Conservation (phyloP, 2,113 vertebrate genomes). For the Pelecanoides urinatrix region DNA sequence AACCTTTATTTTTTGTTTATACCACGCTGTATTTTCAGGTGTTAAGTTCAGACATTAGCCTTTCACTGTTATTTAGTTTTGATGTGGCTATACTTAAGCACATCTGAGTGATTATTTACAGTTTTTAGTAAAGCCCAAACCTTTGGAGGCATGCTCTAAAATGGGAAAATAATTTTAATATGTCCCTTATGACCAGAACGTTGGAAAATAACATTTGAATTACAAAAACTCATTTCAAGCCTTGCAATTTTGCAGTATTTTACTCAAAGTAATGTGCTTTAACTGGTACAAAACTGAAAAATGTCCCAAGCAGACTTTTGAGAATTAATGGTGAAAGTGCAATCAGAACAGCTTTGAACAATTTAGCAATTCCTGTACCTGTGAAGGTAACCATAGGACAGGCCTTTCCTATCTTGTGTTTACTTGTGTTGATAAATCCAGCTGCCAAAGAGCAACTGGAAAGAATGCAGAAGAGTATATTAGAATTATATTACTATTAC, state of each 20-base stretch:
- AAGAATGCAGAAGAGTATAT: background rate
- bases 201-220: background rate
- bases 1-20: background rate
- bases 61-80: background rate
- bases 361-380: background rate
- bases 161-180: background rate
- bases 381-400: background rate
- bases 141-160: background rate
- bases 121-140: background rate
- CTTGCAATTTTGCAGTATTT: background rate
- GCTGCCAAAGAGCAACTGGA: background rate
- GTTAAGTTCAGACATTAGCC: background rate
- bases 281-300: background rate
- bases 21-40: background rate
- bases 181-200: background rate
- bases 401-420: background rate
- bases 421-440: background rate
- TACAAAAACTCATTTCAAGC: background rate
- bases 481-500: background rate
- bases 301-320: background rate
- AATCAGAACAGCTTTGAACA: background rate
- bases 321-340: background rate
- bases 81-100: background rate
- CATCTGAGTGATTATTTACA: background rate
- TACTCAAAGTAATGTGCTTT: background rate